These are phyloP conservation scores for Lithophane leautieri DNA, from an alignment of 2,888 invertebrate genomes.

Conservation along the genomic window DNA sequence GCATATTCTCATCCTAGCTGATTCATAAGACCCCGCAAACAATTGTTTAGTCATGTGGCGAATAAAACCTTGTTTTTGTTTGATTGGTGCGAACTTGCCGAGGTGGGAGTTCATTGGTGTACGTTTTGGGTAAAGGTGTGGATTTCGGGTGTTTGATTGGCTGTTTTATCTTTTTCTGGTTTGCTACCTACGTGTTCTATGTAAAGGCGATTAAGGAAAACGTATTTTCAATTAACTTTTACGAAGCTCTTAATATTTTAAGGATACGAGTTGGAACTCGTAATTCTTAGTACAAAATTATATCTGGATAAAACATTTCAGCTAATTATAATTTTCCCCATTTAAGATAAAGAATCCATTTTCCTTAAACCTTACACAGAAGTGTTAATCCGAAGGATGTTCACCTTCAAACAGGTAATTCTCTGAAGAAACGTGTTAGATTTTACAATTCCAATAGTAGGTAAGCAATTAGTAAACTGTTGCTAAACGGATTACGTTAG, in stretches of 20 bases:
- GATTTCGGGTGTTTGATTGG: constrained; percentile 23
- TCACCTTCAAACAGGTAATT: constrained; percentile 49
- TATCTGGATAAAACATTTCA: neutral
- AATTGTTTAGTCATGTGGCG: constrained; percentile 59
- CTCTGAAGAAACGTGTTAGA: constrained; percentile 7
- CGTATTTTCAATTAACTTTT: neutral
- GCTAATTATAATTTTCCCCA: constrained; percentile 1
- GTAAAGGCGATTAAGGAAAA: neutral
- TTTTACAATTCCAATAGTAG: constrained; percentile 44
- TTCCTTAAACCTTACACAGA: constrained; percentile 18
- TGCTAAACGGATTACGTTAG: constrained; percentile 55
- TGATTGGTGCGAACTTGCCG: constrained; percentile 9
- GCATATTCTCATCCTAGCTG: constrained; percentile 60
- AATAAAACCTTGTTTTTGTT: constrained; percentile 44
- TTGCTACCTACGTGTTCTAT: neutral
- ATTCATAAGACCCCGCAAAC: constrained; percentile 54
- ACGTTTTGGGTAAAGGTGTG: constrained; percentile 29
- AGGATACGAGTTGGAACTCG: neutral
- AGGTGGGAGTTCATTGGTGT: constrained; percentile 36
- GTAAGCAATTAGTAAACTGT: constrained; percentile 22
- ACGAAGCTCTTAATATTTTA: constrained; percentile 1
- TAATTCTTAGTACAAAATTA: neutral
- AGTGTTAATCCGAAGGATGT: constrained; percentile 27
- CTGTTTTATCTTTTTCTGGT: constrained; percentile 5
- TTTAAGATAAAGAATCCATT: constrained; percentile 7